Evolutionary conservation across 2,797 vertebrate genomes (phyloP).

Genomic region (Aeoliscus strigatus): DNA sequence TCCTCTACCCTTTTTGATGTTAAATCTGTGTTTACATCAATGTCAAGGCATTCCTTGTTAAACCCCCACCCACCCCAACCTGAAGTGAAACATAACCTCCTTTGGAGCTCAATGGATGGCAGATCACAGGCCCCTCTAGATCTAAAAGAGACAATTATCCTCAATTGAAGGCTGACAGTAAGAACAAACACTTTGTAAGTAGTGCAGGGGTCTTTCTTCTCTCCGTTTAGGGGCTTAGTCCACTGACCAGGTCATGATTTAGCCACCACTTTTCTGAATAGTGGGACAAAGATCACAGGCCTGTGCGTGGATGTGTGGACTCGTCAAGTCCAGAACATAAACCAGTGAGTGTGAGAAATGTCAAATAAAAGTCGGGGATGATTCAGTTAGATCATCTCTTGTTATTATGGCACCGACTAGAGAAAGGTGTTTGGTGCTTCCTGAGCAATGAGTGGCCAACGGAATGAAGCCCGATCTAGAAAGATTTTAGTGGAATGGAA

Average conservation of each 20-base stretch:
- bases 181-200: conserved; percentile 77
- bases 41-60: conserved; percentile 46
- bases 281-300: conserved; percentile 12
- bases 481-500: too few species aligned
- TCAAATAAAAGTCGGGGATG: too few species aligned
- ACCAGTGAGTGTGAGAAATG: too few species aligned
- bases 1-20: conserved; percentile 35
- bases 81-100: conserved; percentile 64
- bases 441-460: too few species aligned
- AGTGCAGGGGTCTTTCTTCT: conserved; percentile 60
- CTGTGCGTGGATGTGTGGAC: too few species aligned
- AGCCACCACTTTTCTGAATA: conserved; percentile 24
- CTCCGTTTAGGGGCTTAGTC: conserved; percentile 39
- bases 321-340: not conserved
- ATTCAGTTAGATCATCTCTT: too few species aligned
- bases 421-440: too few species aligned
- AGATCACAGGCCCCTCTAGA: conserved; percentile 74
- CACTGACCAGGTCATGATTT: conserved; percentile 51
- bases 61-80: conserved; percentile 22
- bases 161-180: conserved; percentile 77
- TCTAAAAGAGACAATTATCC: conserved; percentile 80
- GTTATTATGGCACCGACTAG: too few species aligned
- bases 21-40: conserved; percentile 31
- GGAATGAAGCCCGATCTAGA: too few species aligned
- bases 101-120: conserved; percentile 71